phyloP scores from a whole-genome alignment of 2,888 invertebrate genomes.

The Plutella xylostella region DNA sequence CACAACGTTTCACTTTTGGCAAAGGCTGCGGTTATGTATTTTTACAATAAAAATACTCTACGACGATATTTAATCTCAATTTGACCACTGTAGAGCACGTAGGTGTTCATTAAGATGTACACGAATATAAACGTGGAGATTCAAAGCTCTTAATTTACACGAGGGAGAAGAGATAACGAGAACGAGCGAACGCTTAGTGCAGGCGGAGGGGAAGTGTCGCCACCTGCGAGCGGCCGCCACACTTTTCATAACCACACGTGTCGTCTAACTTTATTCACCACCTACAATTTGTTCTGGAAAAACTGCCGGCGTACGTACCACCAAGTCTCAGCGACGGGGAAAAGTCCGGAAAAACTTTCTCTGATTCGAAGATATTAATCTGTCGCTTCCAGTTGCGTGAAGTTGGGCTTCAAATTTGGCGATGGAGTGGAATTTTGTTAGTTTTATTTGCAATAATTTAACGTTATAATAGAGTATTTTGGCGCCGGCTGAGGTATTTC shows the following conservation, averaged over 20 bases:
- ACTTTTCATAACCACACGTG: constrained; percentile 56
- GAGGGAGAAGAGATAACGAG: constrained; percentile 39
- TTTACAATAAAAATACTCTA: too few species aligned
- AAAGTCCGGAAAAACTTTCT: too few species aligned
- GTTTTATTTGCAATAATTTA: constrained; percentile 22
- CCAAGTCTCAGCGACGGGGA: too few species aligned
- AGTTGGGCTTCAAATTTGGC: too few species aligned
- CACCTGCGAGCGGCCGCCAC: constrained; percentile 25
- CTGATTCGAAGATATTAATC: too few species aligned
- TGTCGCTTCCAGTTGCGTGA: too few species aligned
- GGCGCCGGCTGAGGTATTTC: constrained; percentile 51
- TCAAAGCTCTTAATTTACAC: constrained; percentile 39
- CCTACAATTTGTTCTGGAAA: constrained; percentile 54
- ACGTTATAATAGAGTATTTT: constrained; percentile 47
- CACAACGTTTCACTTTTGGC: too few species aligned
- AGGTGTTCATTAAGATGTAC: background rate
- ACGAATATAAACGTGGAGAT: constrained; percentile 10
- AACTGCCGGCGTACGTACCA: constrained; percentile 18
- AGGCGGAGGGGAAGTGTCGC: constrained; percentile 31
- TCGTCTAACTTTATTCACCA: constrained; percentile 61
- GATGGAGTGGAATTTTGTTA: constrained; percentile 7
- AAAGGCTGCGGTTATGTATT: too few species aligned
- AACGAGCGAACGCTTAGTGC: constrained; percentile 35
- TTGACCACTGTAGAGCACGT: too few species aligned
- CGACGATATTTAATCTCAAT: too few species aligned